phyloP scores from a whole-genome alignment of 2,113 vertebrate species.

The Malurus alboscapulatus region DNA sequence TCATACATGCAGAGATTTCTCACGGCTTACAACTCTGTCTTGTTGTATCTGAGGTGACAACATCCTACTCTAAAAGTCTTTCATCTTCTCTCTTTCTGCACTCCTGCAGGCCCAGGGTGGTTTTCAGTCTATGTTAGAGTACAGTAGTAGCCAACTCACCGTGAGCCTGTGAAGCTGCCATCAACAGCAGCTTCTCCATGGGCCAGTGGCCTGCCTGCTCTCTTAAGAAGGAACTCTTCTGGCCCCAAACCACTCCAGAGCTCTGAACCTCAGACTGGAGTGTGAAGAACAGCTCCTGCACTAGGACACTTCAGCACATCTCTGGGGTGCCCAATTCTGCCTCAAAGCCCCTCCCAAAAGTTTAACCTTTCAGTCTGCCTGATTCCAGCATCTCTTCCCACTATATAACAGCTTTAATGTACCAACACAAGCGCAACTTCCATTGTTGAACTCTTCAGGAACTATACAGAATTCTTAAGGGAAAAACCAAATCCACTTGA shows the following conservation, averaged over 20 bases:
- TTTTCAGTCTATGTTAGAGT: neutral
- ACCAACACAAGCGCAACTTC: neutral
- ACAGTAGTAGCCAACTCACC: neutral
- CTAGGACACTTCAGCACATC: fast-evolving
- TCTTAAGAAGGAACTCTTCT: neutral
- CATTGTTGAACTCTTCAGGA: neutral
- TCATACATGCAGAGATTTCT: neutral
- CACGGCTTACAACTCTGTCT: neutral
- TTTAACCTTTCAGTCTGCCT: neutral
- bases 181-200: neutral
- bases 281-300: neutral
- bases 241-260: neutral
- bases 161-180: neutral
- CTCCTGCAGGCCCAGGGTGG: neutral
- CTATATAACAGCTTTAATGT: neutral
- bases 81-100: neutral
- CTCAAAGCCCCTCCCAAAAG: neutral
- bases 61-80: neutral
- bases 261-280: neutral
- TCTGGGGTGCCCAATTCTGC: neutral
- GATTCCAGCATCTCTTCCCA: neutral
- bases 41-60: neutral
- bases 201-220: neutral
- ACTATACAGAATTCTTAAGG: neutral
- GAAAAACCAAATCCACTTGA: neutral